Evolutionary conservation across 2,797 vertebrate genomes (phyloP).

Genomic region (Myoxocephalus aenaeus): DNA sequence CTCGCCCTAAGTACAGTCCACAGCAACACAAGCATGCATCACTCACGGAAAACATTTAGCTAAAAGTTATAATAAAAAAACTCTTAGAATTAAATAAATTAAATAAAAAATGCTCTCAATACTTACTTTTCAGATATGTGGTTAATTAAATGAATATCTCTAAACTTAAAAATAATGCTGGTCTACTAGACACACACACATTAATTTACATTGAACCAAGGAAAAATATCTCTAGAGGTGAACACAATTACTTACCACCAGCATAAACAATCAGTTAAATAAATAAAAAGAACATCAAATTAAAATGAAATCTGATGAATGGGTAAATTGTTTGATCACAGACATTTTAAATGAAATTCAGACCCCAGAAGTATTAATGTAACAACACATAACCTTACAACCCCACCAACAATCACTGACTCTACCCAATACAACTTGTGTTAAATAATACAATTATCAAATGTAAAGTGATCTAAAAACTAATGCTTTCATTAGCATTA

Average conservation of each 20-base stretch:
- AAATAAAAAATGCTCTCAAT: neutral
- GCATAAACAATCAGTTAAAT: neutral
- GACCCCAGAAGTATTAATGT: slow-evolving; percentile 1
- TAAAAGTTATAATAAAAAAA: neutral
- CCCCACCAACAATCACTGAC: neutral
- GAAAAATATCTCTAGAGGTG: neutral
- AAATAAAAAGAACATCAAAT: slow-evolving; percentile 16
- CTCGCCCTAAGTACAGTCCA: slow-evolving; percentile 88
- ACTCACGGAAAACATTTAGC: slow-evolving; percentile 11
- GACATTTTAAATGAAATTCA: neutral
- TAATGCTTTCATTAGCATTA: neutral
- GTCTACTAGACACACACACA: slow-evolving; percentile 9
- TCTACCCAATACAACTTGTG: neutral
- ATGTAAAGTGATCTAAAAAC: slow-evolving; percentile 17
- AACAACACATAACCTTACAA: slow-evolving; percentile 10
- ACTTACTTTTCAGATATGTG: neutral
- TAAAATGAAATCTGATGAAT: slow-evolving; percentile 12
- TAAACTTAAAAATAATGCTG: slow-evolving; percentile 16
- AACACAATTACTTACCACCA: neutral
- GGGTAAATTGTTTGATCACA: neutral
- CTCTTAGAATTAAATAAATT: neutral
- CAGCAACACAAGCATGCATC: slow-evolving; percentile 36
- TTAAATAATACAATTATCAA: neutral
- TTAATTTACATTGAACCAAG: neutral
- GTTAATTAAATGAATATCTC: neutral